phyloP scores from a whole-genome alignment of 2,113 vertebrate genomes.

The Actenoides hombroni region DNA sequence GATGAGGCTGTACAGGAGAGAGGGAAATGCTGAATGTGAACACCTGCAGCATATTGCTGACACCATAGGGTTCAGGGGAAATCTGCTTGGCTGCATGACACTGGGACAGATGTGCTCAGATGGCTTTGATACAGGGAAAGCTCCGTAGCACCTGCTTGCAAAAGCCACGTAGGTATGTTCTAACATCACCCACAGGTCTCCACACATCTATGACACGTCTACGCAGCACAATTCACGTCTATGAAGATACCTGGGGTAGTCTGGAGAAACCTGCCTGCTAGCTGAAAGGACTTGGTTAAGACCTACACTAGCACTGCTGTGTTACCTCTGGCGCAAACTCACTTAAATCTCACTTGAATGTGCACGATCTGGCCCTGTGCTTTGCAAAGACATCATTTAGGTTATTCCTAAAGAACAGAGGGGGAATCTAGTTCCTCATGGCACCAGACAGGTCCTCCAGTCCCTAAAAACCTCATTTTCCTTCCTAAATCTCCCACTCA shows the following conservation, averaged over 20 bases:
- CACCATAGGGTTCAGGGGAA: not conserved
- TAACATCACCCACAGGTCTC: not conserved
- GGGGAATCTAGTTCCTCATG: not conserved
- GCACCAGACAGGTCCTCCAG: not conserved
- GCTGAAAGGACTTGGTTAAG: not conserved
- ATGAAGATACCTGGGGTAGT: not conserved
- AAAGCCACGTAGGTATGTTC: not conserved
- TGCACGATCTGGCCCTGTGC: not conserved
- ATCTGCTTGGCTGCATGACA: not conserved
- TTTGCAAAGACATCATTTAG: not conserved
- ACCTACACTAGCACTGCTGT: not conserved
- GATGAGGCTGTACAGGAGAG: not conserved
- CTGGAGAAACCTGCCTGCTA: not conserved
- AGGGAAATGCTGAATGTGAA: accelerated
- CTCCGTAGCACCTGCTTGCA: not conserved
- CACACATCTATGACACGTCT: not conserved
- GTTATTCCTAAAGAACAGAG: not conserved
- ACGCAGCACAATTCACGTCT: not conserved
- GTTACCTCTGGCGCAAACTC: not conserved
- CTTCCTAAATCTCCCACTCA: not conserved
- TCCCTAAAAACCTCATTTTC: not conserved
- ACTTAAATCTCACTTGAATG: not conserved
- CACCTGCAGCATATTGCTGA: not conserved
- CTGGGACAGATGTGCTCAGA: not conserved
- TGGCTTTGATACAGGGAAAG: not conserved